Evolutionary conservation across 2,113 vertebrate species (phyloP), one percentile per base, ranked within the genome.

Genomic region (Bubo bubo): DNA sequence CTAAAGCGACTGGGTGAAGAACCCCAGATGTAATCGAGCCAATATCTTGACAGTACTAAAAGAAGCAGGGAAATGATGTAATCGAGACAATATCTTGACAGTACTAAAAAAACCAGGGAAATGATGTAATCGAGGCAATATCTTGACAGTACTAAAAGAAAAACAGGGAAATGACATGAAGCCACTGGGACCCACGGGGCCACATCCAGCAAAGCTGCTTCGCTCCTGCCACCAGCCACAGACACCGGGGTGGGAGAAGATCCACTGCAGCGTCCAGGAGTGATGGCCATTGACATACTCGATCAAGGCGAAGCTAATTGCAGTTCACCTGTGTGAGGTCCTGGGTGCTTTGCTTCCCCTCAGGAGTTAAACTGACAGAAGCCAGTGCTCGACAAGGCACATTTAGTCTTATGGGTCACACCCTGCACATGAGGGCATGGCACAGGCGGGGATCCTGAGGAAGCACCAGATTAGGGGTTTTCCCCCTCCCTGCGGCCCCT

Each of bases 361-460:
- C 45, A 6, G 52, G 27, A 50, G 41, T 21, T 37, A 34, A 27
- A 20, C 43, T 17, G 30, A 19, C 39, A 16, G 17, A 7, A 23
- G 35, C 2, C 41, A 30, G 47, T 1, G 0, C 45, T 28, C 10
- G 2, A 12, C 2, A 4, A 50, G 24, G 27, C n/a, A 10, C 5
- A 22, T 2, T 11, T 12, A 9, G 6, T 18, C 18, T 6, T 34
- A 9, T 0, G 24, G 58, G 6, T 34, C 10, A 2, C 12, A 20
- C 14, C 37, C n/a, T 10, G 5, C 9, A 10, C 32, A 0, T 0
- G 27, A 27, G 58, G 21, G 14, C 28, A 45, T 1, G 26, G 45
- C 11, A 5, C 4, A 6, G 34, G 24, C 22, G 2, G 37, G 9
- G 5, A 4, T 13, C 14, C 37, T 2, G 4, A 30, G 12, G 39